Evolutionary conservation across 1,140 invertebrate genomes (phyloP).

Genomic region (Popillia japonica): DNA sequence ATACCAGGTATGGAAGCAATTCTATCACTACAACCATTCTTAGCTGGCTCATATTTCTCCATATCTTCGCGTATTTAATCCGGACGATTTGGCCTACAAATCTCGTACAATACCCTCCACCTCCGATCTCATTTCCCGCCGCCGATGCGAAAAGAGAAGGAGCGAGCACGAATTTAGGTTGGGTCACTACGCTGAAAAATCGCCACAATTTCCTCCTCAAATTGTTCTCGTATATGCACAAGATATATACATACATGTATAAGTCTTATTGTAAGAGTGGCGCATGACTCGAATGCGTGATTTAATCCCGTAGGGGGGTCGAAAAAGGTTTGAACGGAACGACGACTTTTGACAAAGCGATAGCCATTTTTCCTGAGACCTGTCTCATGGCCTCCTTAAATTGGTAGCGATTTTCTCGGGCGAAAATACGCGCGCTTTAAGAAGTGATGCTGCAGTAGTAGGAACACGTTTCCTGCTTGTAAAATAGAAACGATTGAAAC

Average conservation of each 20-base stretch:
- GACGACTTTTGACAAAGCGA: conserved; percentile 14
- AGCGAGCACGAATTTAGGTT: neutral
- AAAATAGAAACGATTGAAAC: neutral
- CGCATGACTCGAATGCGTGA: conserved; percentile 8
- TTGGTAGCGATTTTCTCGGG: conserved; percentile 4
- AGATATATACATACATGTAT: conserved; percentile 3
- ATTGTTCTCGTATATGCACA: neutral
- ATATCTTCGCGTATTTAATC: too few species aligned
- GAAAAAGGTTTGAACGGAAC: conserved; percentile 9
- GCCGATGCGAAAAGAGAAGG: too few species aligned
- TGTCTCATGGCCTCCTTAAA: neutral
- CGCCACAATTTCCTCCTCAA: neutral
- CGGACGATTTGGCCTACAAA: too few species aligned
- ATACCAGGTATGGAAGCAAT: too few species aligned
- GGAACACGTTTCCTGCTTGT: neutral
- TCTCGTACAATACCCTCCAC: too few species aligned
- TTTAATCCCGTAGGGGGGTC: neutral
- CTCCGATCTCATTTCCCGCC: neutral
- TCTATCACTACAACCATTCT: too few species aligned
- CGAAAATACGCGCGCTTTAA: neutral
- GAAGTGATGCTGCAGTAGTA: neutral
- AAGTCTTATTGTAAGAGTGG: neutral
- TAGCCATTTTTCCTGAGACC: neutral
- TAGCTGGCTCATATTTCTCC: too few species aligned
- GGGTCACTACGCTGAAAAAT: neutral